Conservation (phyloP, 2,797 vertebrate species). For the Semotilus atromaculatus region DNA sequence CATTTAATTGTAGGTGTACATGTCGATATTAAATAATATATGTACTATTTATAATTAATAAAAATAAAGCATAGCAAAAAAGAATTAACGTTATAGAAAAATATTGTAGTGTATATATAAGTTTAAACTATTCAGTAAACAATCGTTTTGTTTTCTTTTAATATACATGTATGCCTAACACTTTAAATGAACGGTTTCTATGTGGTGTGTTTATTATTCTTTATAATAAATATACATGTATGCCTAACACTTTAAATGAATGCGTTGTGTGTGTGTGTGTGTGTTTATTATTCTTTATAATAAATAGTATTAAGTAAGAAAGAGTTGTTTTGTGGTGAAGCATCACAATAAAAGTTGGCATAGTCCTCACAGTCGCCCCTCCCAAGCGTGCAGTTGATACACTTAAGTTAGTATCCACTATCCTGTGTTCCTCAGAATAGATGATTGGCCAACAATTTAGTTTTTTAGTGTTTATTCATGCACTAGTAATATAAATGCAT, state of each 20-base stretch:
- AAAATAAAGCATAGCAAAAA: too few relatives aligned
- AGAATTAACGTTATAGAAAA: too few relatives aligned
- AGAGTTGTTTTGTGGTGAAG: neutral
- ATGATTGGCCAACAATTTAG: neutral
- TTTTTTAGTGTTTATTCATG: slow-evolving; percentile 10
- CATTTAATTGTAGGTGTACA: neutral
- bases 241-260: neutral
- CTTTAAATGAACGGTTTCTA: neutral
- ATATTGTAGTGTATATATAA: neutral
- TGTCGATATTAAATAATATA: neutral
- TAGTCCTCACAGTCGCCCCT: neutral
- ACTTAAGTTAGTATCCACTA: neutral
- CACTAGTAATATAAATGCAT: neutral
- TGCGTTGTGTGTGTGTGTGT: too few relatives aligned
- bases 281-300: neutral
- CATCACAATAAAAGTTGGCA: neutral
- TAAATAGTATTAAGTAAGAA: neutral
- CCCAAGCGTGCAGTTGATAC: neutral
- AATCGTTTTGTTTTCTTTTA: neutral
- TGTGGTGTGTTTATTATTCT: neutral
- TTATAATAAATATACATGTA: neutral
- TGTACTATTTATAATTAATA: too few relatives aligned
- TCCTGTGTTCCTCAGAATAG: neutral
- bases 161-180: neutral
- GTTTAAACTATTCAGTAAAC: neutral